These are phyloP conservation scores for Andrena marginata DNA, from an alignment of 2,888 invertebrate genomes.

Conservation along the genomic window DNA sequence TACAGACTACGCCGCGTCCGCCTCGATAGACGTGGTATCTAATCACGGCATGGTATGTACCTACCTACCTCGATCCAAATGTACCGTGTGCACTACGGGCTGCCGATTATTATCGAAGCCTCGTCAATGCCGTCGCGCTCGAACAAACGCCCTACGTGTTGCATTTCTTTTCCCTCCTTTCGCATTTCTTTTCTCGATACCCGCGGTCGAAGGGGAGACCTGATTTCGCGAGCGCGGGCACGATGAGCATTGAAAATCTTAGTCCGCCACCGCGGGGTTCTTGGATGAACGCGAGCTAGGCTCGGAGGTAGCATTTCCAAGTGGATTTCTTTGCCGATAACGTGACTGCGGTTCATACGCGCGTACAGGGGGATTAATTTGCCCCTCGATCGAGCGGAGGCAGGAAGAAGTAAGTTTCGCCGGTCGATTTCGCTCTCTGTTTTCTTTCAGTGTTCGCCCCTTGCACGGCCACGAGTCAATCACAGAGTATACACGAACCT, in stretches of 20 bases:
- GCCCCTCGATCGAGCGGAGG: conserved; percentile 40
- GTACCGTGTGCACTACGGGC: conserved; percentile 48
- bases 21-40: conserved; percentile 53
- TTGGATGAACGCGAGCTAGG: no score
- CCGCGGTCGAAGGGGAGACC: no score
- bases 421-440: conserved; percentile 23
- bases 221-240: no score
- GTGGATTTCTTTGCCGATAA: conserved; percentile 28
- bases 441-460: conserved; percentile 47
- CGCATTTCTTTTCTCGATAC: no score
- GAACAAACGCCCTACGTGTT: no score
- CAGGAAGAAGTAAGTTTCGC: conserved; percentile 45
- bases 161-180: no score
- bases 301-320: neutral
- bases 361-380: conserved; percentile 50
- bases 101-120: neutral
- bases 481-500: conserved; percentile 77
- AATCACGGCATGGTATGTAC: conserved; percentile 52
- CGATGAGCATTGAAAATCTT: no score
- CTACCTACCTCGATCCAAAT: conserved; percentile 11
- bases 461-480: conserved; percentile 76
- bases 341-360: conserved; percentile 19
- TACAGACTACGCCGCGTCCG: conserved; percentile 49
- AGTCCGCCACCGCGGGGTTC: no score
- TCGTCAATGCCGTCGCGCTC: no score